Percentiles rank a stretch among this genome's conserved stretches.
Conservation (phyloP, 2,888 invertebrate species). For the Cheilosia vernalis region DNA sequence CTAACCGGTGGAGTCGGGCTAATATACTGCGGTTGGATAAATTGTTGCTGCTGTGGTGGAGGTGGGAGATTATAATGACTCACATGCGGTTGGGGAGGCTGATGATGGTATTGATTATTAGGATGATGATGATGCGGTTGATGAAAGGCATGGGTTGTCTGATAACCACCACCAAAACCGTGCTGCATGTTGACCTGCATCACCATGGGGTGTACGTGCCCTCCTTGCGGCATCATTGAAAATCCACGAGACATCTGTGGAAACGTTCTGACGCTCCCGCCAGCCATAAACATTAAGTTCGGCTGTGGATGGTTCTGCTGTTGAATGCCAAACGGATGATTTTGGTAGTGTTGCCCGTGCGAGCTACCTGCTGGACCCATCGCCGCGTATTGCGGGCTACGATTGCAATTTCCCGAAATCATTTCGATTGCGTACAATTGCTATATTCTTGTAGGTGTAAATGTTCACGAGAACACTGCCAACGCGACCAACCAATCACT, state of each 20-base stretch:
- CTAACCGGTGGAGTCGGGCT: conserved; percentile 3
- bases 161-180: conserved; percentile 39
- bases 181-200: conserved; percentile 57
- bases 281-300: conserved; percentile 52
- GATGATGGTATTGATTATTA: neutral
- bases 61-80: conserved; percentile 13
- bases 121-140: conserved; percentile 19
- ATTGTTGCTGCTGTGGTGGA: conserved; percentile 20
- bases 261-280: conserved; percentile 35
- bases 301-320: conserved; percentile 43
- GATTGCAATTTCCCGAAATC: conserved; percentile 69
- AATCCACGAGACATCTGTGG: conserved; percentile 54
- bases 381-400: conserved; percentile 60
- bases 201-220: conserved; percentile 4
- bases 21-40: conserved; percentile 41
- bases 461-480: conserved; percentile 63
- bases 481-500: conserved; percentile 23
- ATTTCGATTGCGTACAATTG: conserved; percentile 32
- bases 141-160: neutral
- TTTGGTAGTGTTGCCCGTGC: neutral
- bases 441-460: neutral
- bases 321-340: conserved; percentile 20
- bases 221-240: conserved; percentile 39
- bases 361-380: conserved; percentile 35
- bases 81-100: conserved; percentile 5